These are phyloP conservation scores for Idaea aversata DNA, from an alignment of 2,888 invertebrate species.

Conservation along the genomic window DNA sequence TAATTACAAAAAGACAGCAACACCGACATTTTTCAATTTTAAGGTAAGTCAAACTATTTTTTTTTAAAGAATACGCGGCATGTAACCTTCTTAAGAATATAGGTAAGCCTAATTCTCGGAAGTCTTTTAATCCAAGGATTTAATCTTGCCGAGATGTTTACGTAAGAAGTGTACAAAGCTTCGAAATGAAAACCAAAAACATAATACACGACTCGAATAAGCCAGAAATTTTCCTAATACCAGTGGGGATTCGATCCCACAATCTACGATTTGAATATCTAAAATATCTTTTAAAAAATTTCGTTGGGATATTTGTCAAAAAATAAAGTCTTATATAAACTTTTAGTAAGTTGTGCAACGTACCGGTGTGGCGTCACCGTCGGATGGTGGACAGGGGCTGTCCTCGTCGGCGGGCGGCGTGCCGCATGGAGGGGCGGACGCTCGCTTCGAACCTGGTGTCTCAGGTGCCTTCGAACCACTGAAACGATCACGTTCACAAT, in stretches of 20 bases:
- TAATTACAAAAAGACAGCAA: too few species aligned
- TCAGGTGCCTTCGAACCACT: constrained; percentile 56
- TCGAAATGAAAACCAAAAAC: background rate
- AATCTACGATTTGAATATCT: too few species aligned
- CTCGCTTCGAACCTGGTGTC: constrained; percentile 51
- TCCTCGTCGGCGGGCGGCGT: constrained; percentile 70
- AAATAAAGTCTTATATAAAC: too few species aligned
- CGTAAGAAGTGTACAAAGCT: background rate
- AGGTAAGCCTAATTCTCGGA: background rate
- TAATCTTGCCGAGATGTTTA: background rate
- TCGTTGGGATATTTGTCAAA: too few species aligned
- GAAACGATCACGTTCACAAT: constrained; percentile 8
- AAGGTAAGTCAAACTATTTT: too few species aligned
- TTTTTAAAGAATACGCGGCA: too few species aligned
- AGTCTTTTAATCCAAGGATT: background rate
- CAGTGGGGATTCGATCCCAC: too few species aligned
- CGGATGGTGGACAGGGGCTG: constrained; percentile 48
- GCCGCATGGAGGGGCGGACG: constrained; percentile 59
- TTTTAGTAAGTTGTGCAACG: constrained; percentile 12
- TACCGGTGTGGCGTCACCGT: constrained; percentile 73
- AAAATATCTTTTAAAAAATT: too few species aligned
- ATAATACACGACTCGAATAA: background rate
- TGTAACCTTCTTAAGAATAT: background rate
- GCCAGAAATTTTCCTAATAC: too few species aligned
- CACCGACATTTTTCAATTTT: too few species aligned